Evolutionary conservation across 2,888 invertebrate species (phyloP).

Genomic region (Drosophila longiperda): DNA sequence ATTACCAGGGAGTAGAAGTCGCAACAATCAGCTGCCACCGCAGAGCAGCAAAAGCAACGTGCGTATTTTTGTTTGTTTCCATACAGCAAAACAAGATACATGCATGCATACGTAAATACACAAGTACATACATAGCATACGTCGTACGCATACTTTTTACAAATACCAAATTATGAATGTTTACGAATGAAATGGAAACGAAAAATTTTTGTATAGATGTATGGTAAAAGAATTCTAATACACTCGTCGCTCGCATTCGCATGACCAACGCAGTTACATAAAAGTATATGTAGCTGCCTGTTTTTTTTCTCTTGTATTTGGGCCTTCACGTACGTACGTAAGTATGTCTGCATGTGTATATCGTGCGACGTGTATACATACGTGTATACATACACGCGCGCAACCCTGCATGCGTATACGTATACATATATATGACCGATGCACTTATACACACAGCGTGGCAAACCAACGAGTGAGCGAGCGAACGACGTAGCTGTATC

Average conservation of each 20-base stretch:
- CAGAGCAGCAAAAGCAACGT: conserved; percentile 44
- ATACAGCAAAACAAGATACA: conserved; percentile 44
- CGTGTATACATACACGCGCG: conserved; percentile 73
- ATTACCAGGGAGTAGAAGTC: conserved; percentile 21
- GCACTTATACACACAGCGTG: conserved; percentile 66
- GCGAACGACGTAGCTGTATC: conserved; percentile 62
- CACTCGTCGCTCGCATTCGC: conserved; percentile 75
- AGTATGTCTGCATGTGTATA: conserved; percentile 61
- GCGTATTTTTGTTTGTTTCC: conserved; percentile 63
- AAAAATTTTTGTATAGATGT: conserved; percentile 76
- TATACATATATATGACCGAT: conserved; percentile 43
- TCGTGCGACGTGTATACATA: conserved; percentile 63
- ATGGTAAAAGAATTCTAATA: conserved; percentile 82
- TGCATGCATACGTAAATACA: conserved; percentile 46
- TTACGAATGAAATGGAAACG: conserved; percentile 82
- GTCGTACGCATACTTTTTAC: conserved; percentile 72
- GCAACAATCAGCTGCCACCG: conserved; percentile 55
- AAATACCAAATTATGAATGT: conserved; percentile 81
- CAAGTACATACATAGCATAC: conserved; percentile 57
- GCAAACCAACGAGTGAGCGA: conserved; percentile 77
- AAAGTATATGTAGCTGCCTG: conserved; percentile 64
- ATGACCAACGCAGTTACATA: conserved; percentile 78
- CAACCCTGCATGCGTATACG: conserved; percentile 42
- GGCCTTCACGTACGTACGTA: conserved; percentile 46
- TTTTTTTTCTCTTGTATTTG: conserved; percentile 55